Conservation (phyloP, 2,888 invertebrate genomes). For the Apamea sordens region DNA sequence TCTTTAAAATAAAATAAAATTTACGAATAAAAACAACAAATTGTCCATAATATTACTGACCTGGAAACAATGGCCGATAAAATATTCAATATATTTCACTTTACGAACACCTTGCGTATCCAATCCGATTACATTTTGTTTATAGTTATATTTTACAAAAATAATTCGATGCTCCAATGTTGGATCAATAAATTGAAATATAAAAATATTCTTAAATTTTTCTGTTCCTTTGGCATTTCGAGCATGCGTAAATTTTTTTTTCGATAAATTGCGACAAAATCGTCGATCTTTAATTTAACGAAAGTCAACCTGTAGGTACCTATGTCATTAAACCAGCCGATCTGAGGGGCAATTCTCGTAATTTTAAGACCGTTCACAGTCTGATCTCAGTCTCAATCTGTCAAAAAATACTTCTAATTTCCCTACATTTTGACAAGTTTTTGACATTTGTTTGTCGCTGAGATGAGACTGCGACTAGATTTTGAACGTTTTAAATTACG, state of each 20-base stretch:
- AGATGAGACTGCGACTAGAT: too few species aligned
- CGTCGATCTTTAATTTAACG: not conserved
- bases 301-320: not conserved
- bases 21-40: constrained; percentile 48
- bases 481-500: too few species aligned
- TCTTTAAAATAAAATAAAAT: constrained; percentile 31
- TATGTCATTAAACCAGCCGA: not conserved
- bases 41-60: constrained; percentile 68
- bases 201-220: constrained; percentile 15
- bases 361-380: too few species aligned
- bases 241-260: not conserved
- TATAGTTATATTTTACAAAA: constrained; percentile 67
- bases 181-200: constrained; percentile 41
- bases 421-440: too few species aligned
- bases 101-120: constrained; percentile 68
- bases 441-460: too few species aligned
- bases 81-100: constrained; percentile 80
- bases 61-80: constrained; percentile 82
- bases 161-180: constrained; percentile 51
- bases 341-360: too few species aligned
- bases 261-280: not conserved
- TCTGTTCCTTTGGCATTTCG: constrained; percentile 32
- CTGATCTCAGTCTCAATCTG: too few species aligned
- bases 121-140: constrained; percentile 73
- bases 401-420: too few species aligned